These are phyloP conservation scores for Muntiacus muntjak DNA, from an alignment of 2,113 vertebrate species.

Conservation along the genomic window DNA sequence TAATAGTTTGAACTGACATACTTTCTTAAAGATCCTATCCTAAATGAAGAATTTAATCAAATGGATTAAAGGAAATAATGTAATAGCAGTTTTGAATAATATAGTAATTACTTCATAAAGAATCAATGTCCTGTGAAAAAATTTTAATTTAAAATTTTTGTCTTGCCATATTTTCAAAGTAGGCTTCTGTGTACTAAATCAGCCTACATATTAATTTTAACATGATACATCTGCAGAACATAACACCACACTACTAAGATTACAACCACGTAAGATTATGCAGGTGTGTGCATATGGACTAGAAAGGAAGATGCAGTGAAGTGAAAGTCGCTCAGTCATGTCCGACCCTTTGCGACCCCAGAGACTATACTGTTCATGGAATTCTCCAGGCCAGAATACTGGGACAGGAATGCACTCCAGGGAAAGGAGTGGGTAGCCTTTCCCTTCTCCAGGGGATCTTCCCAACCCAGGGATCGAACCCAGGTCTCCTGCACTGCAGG, in stretches of 20 bases:
- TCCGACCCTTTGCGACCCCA: background rate
- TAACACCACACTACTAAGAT: background rate
- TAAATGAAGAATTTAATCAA: slow-evolving; percentile 25
- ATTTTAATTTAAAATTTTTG: background rate
- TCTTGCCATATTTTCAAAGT: background rate
- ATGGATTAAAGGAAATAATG: background rate
- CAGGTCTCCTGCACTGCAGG: background rate
- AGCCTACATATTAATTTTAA: background rate
- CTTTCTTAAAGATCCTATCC: background rate
- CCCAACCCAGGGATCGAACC: background rate
- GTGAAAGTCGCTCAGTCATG: background rate
- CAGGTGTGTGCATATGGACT: background rate
- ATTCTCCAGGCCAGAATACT: background rate
- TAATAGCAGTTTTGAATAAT: background rate
- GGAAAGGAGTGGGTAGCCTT: background rate
- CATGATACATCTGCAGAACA: background rate
- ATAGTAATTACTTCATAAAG: background rate
- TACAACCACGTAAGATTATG: background rate
- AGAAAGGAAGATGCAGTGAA: background rate
- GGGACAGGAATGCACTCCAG: background rate
- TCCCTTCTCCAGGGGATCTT: background rate
- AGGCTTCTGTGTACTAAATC: background rate
- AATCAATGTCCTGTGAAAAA: background rate
- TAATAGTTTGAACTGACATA: background rate
- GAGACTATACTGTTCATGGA: background rate